Evolutionary conservation across 1,140 invertebrate genomes (phyloP), one percentile per base, ranked within the genome.

Genomic region (Chionoecetes opilio): DNA sequence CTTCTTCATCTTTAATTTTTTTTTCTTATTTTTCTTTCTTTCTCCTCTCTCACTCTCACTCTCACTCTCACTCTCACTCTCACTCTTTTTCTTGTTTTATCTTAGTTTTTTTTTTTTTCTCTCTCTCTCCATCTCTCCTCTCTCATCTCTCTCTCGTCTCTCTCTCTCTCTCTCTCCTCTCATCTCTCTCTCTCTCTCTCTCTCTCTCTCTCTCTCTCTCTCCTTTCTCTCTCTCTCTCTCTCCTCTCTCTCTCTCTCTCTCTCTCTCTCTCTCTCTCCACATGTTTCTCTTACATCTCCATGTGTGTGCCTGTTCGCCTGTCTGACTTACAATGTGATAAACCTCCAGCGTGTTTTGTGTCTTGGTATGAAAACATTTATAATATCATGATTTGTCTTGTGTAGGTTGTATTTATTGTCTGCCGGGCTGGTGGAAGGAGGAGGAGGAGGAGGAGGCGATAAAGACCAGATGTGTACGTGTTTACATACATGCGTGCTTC

Each of bases 191-290:
- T 26, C 82, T n/a, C n/a, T n/a, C n/a, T n/a, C n/a, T n/a, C n/a
- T n/a, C n/a, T n/a, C n/a, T n/a, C n/a, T n/a, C n/a, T n/a, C n/a
- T n/a, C n/a, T n/a, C n/a, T n/a, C n/a, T n/a, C n/a, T n/a, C n/a
- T n/a, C n/a, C n/a, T n/a, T 32, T 87, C 85, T 87, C 85, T 87
- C 85, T 87, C 85, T 87, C 85, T n/a, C n/a, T n/a, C n/a, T n/a
- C n/a, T n/a, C n/a, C n/a, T n/a, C n/a, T n/a, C n/a, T n/a, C n/a
- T n/a, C n/a, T n/a, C n/a, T n/a, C 34, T 32, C 34, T n/a, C n/a
- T n/a, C n/a, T n/a, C n/a, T n/a, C n/a, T n/a, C n/a, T n/a, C n/a
- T n/a, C n/a, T n/a, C n/a, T n/a, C n/a, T n/a, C n/a, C n/a, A n/a
- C n/a, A 31, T 35, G 3, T 37, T 21, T 26, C 35, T 26, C 46